Conservation (phyloP, 2,113 vertebrate genomes). For the Numida meleagris region DNA sequence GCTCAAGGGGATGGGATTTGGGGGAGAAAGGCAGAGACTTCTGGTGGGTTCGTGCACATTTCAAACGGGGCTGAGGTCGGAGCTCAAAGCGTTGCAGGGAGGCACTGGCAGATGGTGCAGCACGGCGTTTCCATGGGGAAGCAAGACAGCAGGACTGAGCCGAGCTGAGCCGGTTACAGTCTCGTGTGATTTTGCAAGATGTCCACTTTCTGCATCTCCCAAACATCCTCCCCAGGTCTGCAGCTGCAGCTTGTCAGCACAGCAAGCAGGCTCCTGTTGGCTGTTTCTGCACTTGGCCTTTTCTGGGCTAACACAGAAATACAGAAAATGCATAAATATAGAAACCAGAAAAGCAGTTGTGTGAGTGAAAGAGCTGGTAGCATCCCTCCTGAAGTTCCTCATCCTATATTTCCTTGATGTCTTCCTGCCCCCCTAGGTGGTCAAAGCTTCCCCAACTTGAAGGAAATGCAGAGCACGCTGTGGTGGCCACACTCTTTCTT, state of each 20-base stretch:
- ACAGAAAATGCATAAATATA: background rate
- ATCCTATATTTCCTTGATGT: background rate
- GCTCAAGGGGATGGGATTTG: background rate
- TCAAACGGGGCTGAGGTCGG: background rate
- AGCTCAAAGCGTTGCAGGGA: background rate
- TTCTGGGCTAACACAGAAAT: background rate
- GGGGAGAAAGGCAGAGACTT: background rate
- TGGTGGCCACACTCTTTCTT: background rate
- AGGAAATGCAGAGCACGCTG: background rate
- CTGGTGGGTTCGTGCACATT: fast-evolving
- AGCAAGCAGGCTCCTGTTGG: background rate
- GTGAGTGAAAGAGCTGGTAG: background rate
- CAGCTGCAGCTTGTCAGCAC: background rate
- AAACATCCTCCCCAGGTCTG: background rate
- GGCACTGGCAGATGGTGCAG: background rate
- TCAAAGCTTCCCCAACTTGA: background rate
- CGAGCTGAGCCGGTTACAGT: background rate
- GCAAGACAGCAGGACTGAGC: background rate
- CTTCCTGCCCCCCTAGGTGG: background rate
- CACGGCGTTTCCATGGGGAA: background rate
- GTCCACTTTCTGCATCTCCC: background rate
- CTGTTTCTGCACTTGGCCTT: background rate
- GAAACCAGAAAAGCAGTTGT: background rate
- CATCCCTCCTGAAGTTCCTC: background rate
- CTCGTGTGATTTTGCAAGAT: background rate